Conservation (phyloP, 2,113 vertebrate species). For the Platanista minor region DNA sequence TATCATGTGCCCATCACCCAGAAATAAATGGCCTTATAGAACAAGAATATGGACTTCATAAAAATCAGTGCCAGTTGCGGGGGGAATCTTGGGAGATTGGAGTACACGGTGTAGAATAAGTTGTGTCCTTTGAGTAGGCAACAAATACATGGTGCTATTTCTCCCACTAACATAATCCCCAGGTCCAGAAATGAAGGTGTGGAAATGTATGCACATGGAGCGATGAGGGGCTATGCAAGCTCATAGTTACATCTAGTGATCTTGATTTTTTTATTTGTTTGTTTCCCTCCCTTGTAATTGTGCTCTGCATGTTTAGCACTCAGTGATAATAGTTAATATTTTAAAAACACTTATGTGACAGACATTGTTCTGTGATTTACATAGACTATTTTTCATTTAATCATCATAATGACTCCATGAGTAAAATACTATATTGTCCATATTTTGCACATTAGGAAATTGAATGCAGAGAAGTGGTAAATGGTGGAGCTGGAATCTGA, state of each 20-base stretch:
- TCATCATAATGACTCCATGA: not conserved
- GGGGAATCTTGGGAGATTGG: not conserved
- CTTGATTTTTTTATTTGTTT: not conserved
- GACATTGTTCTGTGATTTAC: not conserved
- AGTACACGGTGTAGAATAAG: not conserved
- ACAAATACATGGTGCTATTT: not conserved
- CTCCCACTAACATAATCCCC: not conserved
- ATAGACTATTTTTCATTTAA: not conserved
- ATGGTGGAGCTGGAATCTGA: not conserved
- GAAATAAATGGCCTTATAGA: not conserved
- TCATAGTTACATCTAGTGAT: not conserved
- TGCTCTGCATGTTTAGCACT: not conserved
- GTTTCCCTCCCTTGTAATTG: not conserved
- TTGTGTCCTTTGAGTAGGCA: not conserved
- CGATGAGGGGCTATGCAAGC: not conserved
- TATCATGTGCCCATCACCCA: not conserved
- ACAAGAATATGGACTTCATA: not conserved
- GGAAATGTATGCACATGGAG: not conserved
- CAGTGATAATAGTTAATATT: not conserved
- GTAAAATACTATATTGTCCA: not conserved
- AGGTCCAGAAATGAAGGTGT: not conserved
- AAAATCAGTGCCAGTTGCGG: not conserved
- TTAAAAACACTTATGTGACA: not conserved
- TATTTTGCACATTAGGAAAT: not conserved
- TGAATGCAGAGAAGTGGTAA: not conserved